Evolutionary conservation across 2,113 vertebrate genomes (phyloP), one percentile per base, ranked within the genome.

Genomic region (Symphodus melops): DNA sequence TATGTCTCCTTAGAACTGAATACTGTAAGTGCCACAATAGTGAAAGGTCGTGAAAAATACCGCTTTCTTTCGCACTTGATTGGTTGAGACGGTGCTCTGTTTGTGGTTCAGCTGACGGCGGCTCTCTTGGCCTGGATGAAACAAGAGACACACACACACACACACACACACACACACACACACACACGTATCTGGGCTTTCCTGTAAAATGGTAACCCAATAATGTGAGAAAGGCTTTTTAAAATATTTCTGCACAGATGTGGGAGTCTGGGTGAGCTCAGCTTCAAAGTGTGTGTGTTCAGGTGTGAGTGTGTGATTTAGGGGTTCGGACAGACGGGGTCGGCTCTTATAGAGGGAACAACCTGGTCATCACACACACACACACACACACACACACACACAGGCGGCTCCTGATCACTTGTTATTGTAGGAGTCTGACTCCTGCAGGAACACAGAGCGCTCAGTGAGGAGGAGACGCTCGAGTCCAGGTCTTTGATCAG

Each of bases 121-220:
- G 81, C 66, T 74, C 68, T 72, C 36, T 84, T 70, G 52, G 83
- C 83, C 82, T 78, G 76, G 68, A 73, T 78, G 86, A 87, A 93
- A 89, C 64, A 60, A 56, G 77, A 92, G 89, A 79, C 42, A 44
- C 42, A 44, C 42, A 16, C 42, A 14, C 42, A 57, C 65, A 49
- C 79, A 72, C 41, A 74, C 70, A 72, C 44, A 20, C 66, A 65
- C 75, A 87, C 75, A 57, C 58, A 44, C 60, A 59, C 39, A 64
- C 52, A 39, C 77, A 33, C 70, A 72, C 82, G 74, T 86, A 85
- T 87, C 71, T 82, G 48, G 52, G 36, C 46, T 84, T 88, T 89
- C 89, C 89, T 92, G 83, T 88, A 72, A 90, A 91, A 85, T 76
- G 90, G 90, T 86, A 92, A 92, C 82, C 68, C 81, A 83, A 75